phyloP scores from a whole-genome alignment of 37 sponge, comb jelly and placozoan species.

The Dysidea cf. avara region DNA sequence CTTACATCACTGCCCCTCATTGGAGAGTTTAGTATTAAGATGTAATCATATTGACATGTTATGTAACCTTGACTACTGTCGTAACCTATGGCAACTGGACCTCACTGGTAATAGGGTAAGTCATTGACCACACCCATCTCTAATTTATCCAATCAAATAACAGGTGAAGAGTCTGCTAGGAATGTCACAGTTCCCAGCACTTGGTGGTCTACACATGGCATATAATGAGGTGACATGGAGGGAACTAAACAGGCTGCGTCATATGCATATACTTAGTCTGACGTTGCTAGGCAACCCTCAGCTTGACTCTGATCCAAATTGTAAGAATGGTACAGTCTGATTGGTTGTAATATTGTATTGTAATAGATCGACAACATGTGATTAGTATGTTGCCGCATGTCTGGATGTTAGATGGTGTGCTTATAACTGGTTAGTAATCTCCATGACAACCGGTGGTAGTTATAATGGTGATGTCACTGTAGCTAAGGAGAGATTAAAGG shows the following conservation, averaged over 20 bases:
- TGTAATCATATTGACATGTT: slow-evolving; percentile 35
- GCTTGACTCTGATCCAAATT: slow-evolving; percentile 66
- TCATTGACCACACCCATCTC: not conserved
- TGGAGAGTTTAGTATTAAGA: slow-evolving; percentile 27
- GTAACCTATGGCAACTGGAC: slow-evolving; percentile 54
- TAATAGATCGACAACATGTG: slow-evolving; percentile 60
- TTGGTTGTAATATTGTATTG: slow-evolving; percentile 2
- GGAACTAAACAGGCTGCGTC: slow-evolving; percentile 40
- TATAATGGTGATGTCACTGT: not conserved
- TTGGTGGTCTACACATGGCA: slow-evolving; percentile 44
- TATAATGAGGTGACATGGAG: slow-evolving; percentile 63
- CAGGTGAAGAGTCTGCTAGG: slow-evolving; percentile 49
- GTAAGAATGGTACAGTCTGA: slow-evolving; percentile 31
- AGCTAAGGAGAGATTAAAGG: slow-evolving; percentile 60
- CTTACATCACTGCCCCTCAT: slow-evolving; percentile 10
- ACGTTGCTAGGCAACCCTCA: slow-evolving; percentile 42
- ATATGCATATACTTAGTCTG: slow-evolving; percentile 45
- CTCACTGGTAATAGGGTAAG: slow-evolving; percentile 7
- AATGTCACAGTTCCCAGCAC: slow-evolving; percentile 47
- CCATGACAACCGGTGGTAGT: not conserved
- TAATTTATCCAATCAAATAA: not conserved
- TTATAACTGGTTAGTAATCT: slow-evolving; percentile 48
- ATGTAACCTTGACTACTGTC: slow-evolving; percentile 36
- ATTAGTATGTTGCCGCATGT: slow-evolving; percentile 58
- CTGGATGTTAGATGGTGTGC: slow-evolving; percentile 68